Percentiles rank a stretch among this genome's conserved stretches.
phyloP scores from a whole-genome alignment of 2,797 vertebrate genomes.

The Poeciliopsis turneri region DNA sequence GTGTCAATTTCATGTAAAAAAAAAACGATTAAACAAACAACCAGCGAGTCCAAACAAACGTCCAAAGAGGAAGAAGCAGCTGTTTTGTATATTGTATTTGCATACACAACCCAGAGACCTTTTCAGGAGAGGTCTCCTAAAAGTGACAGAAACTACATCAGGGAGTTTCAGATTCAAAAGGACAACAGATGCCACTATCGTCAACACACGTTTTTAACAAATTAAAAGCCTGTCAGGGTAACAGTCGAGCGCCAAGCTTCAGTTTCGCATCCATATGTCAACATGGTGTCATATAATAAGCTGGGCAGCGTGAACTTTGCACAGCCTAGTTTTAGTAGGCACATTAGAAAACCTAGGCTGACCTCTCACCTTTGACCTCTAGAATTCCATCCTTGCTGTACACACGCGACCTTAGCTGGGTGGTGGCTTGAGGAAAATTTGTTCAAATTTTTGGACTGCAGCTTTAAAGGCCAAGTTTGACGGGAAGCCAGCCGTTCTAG shows the following conservation, averaged over 20 bases:
- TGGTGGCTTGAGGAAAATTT: not conserved
- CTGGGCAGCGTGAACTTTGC: not conserved
- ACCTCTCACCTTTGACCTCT: not conserved
- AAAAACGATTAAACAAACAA: not conserved
- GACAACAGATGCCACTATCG: not conserved
- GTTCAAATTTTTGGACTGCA: not conserved
- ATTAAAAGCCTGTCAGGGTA: not conserved
- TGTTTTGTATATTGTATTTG: not conserved
- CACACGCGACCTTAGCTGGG: not conserved
- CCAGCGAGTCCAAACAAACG: not conserved
- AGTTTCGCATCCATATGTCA: not conserved
- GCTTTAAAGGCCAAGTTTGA: not conserved
- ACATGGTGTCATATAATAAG: not conserved
- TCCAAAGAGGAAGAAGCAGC: not conserved
- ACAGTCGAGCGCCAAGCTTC: not conserved
- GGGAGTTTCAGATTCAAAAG: not conserved
- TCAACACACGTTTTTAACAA: not conserved
- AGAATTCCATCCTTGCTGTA: not conserved
- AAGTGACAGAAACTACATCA: not conserved
- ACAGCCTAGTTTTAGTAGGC: not conserved
- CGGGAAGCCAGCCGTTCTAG: not conserved
- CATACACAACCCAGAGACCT: not conserved
- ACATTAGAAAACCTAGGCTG: slow-evolving; percentile 1
- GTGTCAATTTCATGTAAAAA: no score
- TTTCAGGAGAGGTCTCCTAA: not conserved